A percentile compares a stretch with the other conserved stretches of the same genome.
These are phyloP conservation scores for Nixonia krombeini DNA, from an alignment of 1,140 invertebrate genomes.

Conservation along the genomic window DNA sequence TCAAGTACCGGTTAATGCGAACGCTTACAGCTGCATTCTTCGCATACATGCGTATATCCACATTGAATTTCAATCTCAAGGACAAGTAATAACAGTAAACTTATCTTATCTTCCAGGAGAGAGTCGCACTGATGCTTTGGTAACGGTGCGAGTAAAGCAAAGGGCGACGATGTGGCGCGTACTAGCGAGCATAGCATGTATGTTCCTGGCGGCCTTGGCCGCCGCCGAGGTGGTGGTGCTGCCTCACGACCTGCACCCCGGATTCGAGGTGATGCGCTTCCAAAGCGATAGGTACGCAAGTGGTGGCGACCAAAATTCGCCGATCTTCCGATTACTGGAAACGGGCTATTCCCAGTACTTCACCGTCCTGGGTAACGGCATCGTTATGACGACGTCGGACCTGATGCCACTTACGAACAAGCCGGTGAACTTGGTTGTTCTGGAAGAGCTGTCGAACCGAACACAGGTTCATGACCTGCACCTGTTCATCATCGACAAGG, in stretches of 20 bases:
- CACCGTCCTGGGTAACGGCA: slow-evolving; percentile 87
- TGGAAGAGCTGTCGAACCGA: slow-evolving; percentile 84
- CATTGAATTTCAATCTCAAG: no score
- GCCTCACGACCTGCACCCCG: slow-evolving; percentile 87
- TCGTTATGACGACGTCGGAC: slow-evolving; percentile 91
- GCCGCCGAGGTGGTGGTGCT: slow-evolving; percentile 72
- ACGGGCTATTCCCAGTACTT: slow-evolving; percentile 87
- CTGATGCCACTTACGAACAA: slow-evolving; percentile 84
- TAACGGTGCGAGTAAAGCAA: slow-evolving; percentile 30
- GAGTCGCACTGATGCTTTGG: slow-evolving; percentile 53
- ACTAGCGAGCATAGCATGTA: slow-evolving; percentile 32
- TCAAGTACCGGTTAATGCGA: no score
- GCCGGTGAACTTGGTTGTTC: slow-evolving; percentile 83
- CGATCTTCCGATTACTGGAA: slow-evolving; percentile 79
- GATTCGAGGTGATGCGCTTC: slow-evolving; percentile 86
- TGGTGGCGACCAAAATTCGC: slow-evolving; percentile 58
- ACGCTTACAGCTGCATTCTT: no score
- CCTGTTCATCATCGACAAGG: slow-evolving; percentile 85
- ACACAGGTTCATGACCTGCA: slow-evolving; percentile 86
- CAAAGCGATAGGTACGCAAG: slow-evolving; percentile 38
- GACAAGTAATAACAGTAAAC: no score
- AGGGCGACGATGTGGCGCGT: slow-evolving; percentile 52
- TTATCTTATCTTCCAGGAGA: slow-evolving; percentile 44
- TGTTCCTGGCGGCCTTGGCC: slow-evolving; percentile 31
- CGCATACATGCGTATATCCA: no score